phyloP scores from a whole-genome alignment of 2,113 vertebrate genomes.

The Crotalus helleri region DNA sequence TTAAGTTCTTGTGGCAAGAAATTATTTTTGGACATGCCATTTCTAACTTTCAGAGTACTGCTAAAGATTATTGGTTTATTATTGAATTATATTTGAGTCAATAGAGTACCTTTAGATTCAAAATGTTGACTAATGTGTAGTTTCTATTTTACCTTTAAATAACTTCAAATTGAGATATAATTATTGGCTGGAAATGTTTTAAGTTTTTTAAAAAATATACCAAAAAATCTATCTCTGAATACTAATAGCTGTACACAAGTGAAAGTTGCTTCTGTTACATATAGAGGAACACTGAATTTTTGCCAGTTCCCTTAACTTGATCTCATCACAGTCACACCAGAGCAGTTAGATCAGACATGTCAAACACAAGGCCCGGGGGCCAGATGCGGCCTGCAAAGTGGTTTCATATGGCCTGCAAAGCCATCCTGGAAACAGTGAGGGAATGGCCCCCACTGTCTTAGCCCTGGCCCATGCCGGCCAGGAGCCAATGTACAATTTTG shows the following conservation, averaged over 20 bases:
- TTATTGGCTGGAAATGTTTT: neutral
- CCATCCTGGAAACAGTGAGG: no score
- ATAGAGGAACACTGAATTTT: neutral
- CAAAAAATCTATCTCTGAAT: neutral
- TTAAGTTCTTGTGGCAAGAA: neutral
- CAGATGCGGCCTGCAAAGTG: no score
- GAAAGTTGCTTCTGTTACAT: neutral
- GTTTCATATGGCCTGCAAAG: no score
- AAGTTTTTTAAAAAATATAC: neutral
- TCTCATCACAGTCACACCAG: neutral
- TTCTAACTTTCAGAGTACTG: neutral
- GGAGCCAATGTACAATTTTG: no score
- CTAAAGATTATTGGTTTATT: neutral
- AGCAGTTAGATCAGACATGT: neutral
- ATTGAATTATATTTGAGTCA: neutral
- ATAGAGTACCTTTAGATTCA: neutral
- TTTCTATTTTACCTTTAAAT: neutral
- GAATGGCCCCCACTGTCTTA: no score
- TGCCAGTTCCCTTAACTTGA: neutral
- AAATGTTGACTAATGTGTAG: neutral
- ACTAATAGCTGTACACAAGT: neutral
- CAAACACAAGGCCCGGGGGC: no score
- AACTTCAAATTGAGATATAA: neutral
- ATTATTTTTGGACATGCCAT: neutral
- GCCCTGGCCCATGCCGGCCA: no score